A percentile compares a stretch with the other conserved stretches of the same genome.
Evolutionary conservation across 1,140 invertebrate genomes (phyloP).

Genomic region (Elymnias hypermnestra): DNA sequence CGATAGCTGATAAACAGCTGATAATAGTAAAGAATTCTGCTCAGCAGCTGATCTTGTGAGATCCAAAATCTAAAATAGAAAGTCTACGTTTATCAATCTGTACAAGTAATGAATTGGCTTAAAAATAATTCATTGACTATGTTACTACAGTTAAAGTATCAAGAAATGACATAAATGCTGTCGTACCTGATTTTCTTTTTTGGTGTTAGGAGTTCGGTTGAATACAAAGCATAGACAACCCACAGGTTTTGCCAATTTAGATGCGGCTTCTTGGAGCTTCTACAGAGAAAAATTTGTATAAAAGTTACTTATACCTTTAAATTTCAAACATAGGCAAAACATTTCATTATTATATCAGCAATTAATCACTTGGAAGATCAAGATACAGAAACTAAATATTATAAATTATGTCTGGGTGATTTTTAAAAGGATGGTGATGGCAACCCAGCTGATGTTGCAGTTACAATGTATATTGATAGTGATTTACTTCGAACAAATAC

Average conservation of each 20-base stretch:
- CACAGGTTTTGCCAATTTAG: constrained; percentile 13
- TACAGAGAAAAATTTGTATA: not conserved
- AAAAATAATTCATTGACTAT: too few relatives aligned
- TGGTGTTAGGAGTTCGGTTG: constrained; percentile 8
- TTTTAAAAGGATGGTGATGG: too few relatives aligned
- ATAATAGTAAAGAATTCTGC: constrained; percentile 9
- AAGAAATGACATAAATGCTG: not conserved
- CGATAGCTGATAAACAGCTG: constrained; percentile 20
- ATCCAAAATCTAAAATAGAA: not conserved
- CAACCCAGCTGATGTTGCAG: too few relatives aligned
- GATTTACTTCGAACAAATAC: too few relatives aligned
- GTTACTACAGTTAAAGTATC: too few relatives aligned
- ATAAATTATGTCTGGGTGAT: not conserved
- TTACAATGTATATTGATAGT: too few relatives aligned
- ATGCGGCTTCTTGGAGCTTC: not conserved
- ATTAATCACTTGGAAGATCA: too few relatives aligned
- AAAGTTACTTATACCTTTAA: not conserved
- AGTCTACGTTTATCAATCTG: too few relatives aligned
- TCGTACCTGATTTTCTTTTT: constrained; percentile 12
- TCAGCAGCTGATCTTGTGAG: constrained; percentile 11
- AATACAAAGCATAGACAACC: constrained; percentile 18
- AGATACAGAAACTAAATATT: not conserved
- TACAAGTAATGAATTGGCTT: too few relatives aligned
- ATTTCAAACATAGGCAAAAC: too few relatives aligned
- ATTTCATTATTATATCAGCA: too few relatives aligned